A percentile compares a stretch with the other conserved stretches of the same genome.
Evolutionary conservation across 1,140 invertebrate species (phyloP).

Genomic region (Tachypleus tridentatus): DNA sequence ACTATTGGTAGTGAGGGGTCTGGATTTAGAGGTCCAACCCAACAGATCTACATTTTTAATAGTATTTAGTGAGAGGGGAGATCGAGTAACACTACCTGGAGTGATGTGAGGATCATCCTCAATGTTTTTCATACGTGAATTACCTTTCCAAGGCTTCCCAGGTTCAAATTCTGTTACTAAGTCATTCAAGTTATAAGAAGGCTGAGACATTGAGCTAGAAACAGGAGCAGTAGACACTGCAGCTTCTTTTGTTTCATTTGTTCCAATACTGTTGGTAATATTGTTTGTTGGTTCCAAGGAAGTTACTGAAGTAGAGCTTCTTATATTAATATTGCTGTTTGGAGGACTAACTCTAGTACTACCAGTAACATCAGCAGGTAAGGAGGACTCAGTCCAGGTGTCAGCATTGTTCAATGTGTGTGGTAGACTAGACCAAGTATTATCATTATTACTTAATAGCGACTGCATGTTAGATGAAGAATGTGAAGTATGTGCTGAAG

Average conservation of each 20-base stretch:
- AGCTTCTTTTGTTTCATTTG: too few relatives aligned
- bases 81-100: constrained; percentile 83
- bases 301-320: too few relatives aligned
- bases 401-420: constrained; percentile 7
- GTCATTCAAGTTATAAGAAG: constrained; percentile 57
- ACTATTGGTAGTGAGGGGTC: constrained; percentile 34
- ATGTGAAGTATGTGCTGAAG: constrained; percentile 35
- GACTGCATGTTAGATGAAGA: constrained; percentile 55
- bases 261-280: too few relatives aligned
- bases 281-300: too few relatives aligned
- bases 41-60: constrained; percentile 78
- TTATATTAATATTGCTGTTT: too few relatives aligned
- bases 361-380: too few relatives aligned
- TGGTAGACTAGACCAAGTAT: constrained; percentile 26
- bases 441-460: constrained; percentile 48
- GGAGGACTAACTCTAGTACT: too few relatives aligned
- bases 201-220: neutral
- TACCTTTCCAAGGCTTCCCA: constrained; percentile 91
- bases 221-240: too few relatives aligned
- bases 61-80: constrained; percentile 67
- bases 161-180: constrained; percentile 95
- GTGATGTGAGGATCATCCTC: constrained; percentile 96
- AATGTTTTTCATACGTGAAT: constrained; percentile 69
- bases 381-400: constrained; percentile 7
- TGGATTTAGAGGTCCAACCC: constrained; percentile 38